Evolutionary conservation across 2,888 invertebrate species (phyloP), one percentile per base, ranked within the genome.

Genomic region (Listrodromus nycthemerus): DNA sequence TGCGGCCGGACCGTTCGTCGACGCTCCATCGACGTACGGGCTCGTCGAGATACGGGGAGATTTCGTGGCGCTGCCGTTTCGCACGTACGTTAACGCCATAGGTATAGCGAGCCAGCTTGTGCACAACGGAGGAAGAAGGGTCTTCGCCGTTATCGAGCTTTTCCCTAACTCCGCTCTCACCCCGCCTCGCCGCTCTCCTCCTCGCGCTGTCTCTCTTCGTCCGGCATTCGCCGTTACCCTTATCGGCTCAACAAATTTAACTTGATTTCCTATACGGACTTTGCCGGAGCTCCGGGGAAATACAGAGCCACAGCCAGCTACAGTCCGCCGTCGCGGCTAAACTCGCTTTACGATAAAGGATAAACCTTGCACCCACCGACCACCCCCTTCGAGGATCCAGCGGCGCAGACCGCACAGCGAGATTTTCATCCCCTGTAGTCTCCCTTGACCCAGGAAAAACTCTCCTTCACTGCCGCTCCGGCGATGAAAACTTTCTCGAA

Each of bases 211-310:
- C 78, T 77, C 58, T 45, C 48, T 48, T 66, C 73, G 24, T 13
- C 85, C 85, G 52, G 70, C 74, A 48, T 75, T 67, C 70, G 81
- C 87, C 84, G 87, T 87, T 83, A 85, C 86, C 90, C 91, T 91
- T 91, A 91, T 91, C 91, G 89, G 91, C 89, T 90, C 89, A 90
- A 91, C 91, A 91, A 91, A 91, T 91, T 91, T 91, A 91, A 91
- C 91, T 91, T 91, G 91, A 91, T 91, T 91, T 91, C 91, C 91
- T 91, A 90, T 90, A 90, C 90, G 90, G 90, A 91, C 89, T 91
- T 89, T 88, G 89, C 88, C 70, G 82, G 87, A 89, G 89, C 91
- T 91, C 90, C 87, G 88, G 91, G 89, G 91, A 91, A 91, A 91
- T 91, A 91, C 90, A 87, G 87, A 88, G 86, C 86, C 80, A 63